Evolutionary conservation across 2,888 invertebrate species (phyloP).

Genomic region (Alentia gelatinosa): DNA sequence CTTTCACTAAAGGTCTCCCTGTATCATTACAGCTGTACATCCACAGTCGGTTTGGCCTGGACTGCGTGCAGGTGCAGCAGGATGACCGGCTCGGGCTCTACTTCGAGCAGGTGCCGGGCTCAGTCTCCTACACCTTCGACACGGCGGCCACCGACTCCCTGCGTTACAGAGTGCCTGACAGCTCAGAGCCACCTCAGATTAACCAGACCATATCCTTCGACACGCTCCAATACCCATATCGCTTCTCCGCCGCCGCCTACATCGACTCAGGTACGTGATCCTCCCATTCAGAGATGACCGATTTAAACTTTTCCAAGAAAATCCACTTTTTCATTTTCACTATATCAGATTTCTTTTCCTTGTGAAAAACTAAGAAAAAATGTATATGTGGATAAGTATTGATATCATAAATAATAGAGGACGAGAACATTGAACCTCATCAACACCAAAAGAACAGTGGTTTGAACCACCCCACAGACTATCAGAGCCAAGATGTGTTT

Average conservation of each 20-base stretch:
- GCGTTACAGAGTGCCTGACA: background rate
- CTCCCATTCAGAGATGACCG: too few species aligned
- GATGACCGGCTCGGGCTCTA: conserved; percentile 54
- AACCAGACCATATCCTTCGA: conserved; percentile 26
- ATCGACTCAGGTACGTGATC: conserved; percentile 55
- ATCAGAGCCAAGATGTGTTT: too few species aligned
- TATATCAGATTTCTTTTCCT: too few species aligned
- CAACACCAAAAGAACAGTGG: too few species aligned
- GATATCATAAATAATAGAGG: too few species aligned
- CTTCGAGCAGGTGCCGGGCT: background rate
- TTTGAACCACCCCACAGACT: too few species aligned
- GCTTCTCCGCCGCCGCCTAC: conserved; percentile 56
- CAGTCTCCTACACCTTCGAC: conserved; percentile 52
- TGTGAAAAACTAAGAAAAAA: too few species aligned
- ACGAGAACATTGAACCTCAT: too few species aligned
- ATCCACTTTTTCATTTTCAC: too few species aligned
- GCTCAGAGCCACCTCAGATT: background rate
- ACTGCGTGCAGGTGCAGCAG: background rate
- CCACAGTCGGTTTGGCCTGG: conserved; percentile 40
- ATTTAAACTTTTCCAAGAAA: too few species aligned
- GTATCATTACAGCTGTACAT: conserved; percentile 47
- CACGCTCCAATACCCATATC: conserved; percentile 52
- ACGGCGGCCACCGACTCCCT: background rate
- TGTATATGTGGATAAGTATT: too few species aligned
- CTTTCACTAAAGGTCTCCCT: too few species aligned